Base-by-base conservation (phyloP, 2,113 vertebrate genomes). In the Nettapus auritus region DNA sequence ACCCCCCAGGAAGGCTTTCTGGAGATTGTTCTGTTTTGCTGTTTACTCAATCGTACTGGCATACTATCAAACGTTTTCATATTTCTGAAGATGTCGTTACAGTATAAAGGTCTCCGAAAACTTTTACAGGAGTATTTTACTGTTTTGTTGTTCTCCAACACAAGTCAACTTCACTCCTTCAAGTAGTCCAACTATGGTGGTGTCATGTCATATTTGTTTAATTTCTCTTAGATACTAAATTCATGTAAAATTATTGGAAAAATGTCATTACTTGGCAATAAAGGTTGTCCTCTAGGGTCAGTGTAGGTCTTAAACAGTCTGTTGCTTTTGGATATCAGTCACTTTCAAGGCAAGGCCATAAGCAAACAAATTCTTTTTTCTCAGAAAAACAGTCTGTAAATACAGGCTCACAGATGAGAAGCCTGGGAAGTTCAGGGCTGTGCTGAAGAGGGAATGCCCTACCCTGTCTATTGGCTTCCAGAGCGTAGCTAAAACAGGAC, bases 341-440 rank as follows among this genome's bases (percentile, higher is more conserved):
- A 57, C 1, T 0, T 82, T 82, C 53, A 57, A 9, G 71, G 90
- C 84, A 87, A 86, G 93, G 92, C 89, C 80, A 57, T 93, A 69
- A 82, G 84, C 86, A 86, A 96, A 96, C 18, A 46, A 88, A 78
- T 59, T 88, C 19, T 34, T 71, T 5, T 86, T 64, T 60, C 80
- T 90, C 69, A 48, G 77, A 86, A 81, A 56, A 85, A 50, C 77
- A 68, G 77, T 26, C 66, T 78, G 89, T 92, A 94, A 93, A 84
- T 73, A 78, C 8, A 40, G 78, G 23, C 80, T 93, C 4, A 1
- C 14, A 79, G 92, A 55, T 33, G n/a, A 82, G 80, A 88, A 86
- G n/a, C 60, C 76, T 88, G 60, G 78, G 76, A 89, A 83, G 48
- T n/a, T 82, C 34, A 7, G 92, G 86, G 86, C 90, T 92, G 73